These are phyloP conservation scores for Euzophera pinguis DNA, from an alignment of 2,888 invertebrate species.

Conservation along the genomic window DNA sequence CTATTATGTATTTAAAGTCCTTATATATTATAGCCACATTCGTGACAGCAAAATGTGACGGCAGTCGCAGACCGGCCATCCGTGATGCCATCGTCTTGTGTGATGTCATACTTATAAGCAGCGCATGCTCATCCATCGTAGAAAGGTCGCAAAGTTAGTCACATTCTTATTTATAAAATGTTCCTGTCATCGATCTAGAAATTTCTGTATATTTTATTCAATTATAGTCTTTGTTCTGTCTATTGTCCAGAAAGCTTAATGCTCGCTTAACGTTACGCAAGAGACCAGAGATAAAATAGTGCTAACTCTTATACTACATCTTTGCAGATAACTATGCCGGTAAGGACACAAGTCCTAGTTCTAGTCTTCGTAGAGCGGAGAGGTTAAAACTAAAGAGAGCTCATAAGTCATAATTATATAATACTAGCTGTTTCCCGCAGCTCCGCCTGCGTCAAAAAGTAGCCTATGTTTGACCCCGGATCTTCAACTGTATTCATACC, in stretches of 20 bases:
- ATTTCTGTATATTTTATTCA: no score
- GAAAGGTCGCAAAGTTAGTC: conserved; percentile 8
- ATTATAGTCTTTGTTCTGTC: no score
- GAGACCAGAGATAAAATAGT: no score
- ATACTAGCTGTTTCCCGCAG: not conserved
- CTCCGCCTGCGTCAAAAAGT: not conserved
- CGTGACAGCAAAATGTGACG: conserved; percentile 13
- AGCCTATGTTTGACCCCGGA: not conserved
- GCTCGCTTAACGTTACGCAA: no score
- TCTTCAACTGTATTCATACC: not conserved
- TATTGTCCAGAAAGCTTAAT: no score
- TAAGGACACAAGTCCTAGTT: no score
- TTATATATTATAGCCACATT: conserved; percentile 11
- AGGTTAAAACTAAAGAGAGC: no score
- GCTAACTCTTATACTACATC: no score
- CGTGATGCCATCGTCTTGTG: conserved; percentile 38
- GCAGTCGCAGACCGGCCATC: conserved; percentile 37
- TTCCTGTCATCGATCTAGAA: no score
- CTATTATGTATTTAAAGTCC: not conserved
- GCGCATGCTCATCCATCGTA: not conserved
- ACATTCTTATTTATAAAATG: not conserved
- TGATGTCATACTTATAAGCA: conserved; percentile 46
- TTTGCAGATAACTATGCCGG: no score
- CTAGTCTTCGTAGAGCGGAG: no score
- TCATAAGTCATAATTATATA: no score